Percentiles rank a stretch among this genome's conserved stretches.
Conservation (phyloP, 1,140 invertebrate species). For the fruit fly (Drosophila melanogaster) region DNA sequence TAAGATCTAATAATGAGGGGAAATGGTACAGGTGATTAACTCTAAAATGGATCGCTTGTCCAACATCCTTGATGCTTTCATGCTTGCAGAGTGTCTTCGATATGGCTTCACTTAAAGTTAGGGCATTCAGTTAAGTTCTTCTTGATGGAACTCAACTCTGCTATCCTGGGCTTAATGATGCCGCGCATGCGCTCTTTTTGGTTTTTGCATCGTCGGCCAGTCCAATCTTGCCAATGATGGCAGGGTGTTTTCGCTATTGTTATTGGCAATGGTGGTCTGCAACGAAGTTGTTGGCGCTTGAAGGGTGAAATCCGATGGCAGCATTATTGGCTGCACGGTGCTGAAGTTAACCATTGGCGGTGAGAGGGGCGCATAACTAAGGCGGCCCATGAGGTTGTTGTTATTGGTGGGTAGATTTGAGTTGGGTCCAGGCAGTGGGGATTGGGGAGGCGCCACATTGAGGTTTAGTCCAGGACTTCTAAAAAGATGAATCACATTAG, state of each 20-base stretch:
- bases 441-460: conserved; percentile 40
- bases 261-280: conserved; percentile 28
- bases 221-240: conserved; percentile 46
- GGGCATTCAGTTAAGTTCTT: background rate
- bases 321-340: conserved; percentile 59
- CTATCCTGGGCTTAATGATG: conserved; percentile 20
- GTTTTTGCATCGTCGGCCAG: conserved; percentile 50
- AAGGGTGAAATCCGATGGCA: conserved; percentile 57
- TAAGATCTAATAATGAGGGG: conserved; percentile 27
- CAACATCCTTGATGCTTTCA: conserved; percentile 3
- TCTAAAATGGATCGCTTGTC: conserved; percentile 31
- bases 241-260: conserved; percentile 26
- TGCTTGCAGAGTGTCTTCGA: conserved; percentile 36
- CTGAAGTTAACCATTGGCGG: conserved; percentile 64
- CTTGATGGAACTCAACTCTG: background rate
- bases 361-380: conserved; percentile 57
- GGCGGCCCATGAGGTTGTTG: conserved; percentile 32
- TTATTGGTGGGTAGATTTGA: conserved; percentile 54
- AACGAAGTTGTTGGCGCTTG: conserved; percentile 53
- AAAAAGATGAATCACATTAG: conserved; percentile 37
- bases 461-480: conserved; percentile 56
- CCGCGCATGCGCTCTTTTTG: conserved; percentile 49
- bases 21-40: conserved; percentile 42
- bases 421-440: conserved; percentile 48
- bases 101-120: conserved; percentile 39